Percentiles rank a stretch among this genome's conserved stretches.
Evolutionary conservation across 2,888 invertebrate genomes (phyloP).

Genomic region (Eristalis intricaria): DNA sequence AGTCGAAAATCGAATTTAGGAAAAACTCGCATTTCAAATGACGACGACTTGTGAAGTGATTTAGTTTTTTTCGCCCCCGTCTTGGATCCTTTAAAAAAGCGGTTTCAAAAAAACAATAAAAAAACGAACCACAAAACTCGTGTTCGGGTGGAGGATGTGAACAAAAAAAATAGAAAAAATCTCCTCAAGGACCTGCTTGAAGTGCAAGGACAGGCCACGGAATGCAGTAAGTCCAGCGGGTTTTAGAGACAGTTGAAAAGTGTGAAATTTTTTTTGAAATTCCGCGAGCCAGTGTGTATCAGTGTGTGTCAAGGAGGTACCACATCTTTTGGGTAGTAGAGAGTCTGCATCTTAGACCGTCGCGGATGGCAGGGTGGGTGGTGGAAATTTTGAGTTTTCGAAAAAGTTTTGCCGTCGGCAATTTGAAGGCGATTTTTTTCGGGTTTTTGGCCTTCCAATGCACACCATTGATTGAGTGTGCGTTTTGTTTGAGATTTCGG

Average conservation of each 20-base stretch:
- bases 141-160: not conserved
- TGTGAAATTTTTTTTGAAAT: not conserved
- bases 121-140: not conserved
- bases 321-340: constrained; percentile 61
- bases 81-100: not conserved
- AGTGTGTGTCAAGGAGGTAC: not conserved
- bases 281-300: not conserved
- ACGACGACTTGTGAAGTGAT: constrained; percentile 33
- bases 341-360: not conserved
- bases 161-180: not conserved
- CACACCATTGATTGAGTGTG: too few relatives aligned
- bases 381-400: not conserved
- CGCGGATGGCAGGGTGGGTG: not conserved
- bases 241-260: constrained; percentile 5
- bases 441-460: not conserved
- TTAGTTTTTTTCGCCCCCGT: not conserved
- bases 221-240: not conserved
- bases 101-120: not conserved
- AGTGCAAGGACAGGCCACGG: not conserved
- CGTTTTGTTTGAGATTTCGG: not conserved
- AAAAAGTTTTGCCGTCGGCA: constrained; percentile 33
- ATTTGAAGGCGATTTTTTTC: not conserved
- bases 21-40: constrained; percentile 65
- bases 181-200: not conserved
- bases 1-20: constrained; percentile 66